These are phyloP conservation scores for Malaclemys terrapin DNA, from an alignment of 2,113 vertebrate species.

Conservation along the genomic window DNA sequence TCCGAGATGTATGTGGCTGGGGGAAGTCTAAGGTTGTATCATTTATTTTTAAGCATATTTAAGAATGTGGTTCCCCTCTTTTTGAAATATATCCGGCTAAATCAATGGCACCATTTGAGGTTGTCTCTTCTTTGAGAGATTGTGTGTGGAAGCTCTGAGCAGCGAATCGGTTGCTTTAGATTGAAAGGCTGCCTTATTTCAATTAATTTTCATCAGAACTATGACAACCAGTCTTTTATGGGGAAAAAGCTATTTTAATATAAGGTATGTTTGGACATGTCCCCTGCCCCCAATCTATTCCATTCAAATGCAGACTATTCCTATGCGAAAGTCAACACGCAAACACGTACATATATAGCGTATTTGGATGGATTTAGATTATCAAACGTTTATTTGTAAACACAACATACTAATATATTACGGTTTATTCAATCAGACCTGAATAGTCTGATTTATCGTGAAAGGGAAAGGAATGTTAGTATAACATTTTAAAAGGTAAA, in stretches of 20 bases:
- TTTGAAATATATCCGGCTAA: not conserved
- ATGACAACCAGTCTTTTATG: slow-evolving; percentile 62
- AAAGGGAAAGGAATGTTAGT: not conserved
- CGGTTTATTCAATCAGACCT: not conserved
- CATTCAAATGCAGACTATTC: slow-evolving; percentile 3
- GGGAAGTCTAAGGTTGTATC: not conserved
- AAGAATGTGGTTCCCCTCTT: not conserved
- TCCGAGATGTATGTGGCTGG: not conserved
- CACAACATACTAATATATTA: rapidly evolving
- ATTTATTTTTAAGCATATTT: not conserved
- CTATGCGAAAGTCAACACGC: not conserved
- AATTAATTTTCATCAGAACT: slow-evolving; percentile 70
- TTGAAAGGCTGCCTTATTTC: slow-evolving; percentile 60
- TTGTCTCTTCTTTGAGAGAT: not conserved
- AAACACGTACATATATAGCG: rapidly evolving
- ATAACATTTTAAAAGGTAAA: not conserved
- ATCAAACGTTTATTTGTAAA: not conserved
- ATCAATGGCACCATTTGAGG: not conserved
- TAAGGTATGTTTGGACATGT: slow-evolving; percentile 16
- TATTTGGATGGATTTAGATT: not conserved
- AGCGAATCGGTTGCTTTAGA: not conserved
- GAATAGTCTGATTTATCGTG: not conserved
- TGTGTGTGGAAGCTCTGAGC: slow-evolving; percentile 7
- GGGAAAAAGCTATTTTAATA: slow-evolving; percentile 66
- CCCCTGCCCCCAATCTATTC: not conserved